A percentile compares a stretch with the other conserved stretches of the same genome.
These are phyloP conservation scores for Spodoptera picta DNA, from an alignment of 2,888 invertebrate genomes.

Conservation along the genomic window DNA sequence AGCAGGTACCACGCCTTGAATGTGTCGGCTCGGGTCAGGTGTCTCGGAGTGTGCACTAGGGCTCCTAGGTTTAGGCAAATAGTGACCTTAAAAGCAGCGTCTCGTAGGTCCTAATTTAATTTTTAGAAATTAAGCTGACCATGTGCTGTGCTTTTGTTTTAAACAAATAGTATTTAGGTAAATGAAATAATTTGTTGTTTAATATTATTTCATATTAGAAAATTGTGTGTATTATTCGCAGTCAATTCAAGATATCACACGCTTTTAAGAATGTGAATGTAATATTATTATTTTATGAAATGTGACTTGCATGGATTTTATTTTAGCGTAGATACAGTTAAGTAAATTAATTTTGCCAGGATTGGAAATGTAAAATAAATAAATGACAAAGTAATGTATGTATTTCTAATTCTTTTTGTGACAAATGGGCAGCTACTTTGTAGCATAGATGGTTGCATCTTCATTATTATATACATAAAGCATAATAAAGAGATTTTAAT, in stretches of 20 bases:
- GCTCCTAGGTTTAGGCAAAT: conserved; percentile 83
- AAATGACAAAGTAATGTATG: conserved; percentile 80
- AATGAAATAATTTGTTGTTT: conserved; percentile 84
- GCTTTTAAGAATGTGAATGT: conserved; percentile 79
- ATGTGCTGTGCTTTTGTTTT: conserved; percentile 89
- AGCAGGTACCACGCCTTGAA: conserved; percentile 47
- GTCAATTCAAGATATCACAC: conserved; percentile 79
- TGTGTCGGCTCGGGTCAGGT: conserved; percentile 59
- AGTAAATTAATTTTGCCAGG: conserved; percentile 79
- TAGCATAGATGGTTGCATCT: conserved; percentile 82
- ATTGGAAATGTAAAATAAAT: conserved; percentile 74
- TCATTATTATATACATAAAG: conserved; percentile 80
- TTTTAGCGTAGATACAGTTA: conserved; percentile 71
- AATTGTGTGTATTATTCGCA: conserved; percentile 84
- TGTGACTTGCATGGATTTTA: conserved; percentile 69
- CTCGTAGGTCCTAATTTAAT: conserved; percentile 83
- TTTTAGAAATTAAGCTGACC: conserved; percentile 86
- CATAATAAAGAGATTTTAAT: conserved; percentile 87
- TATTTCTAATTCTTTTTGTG: conserved; percentile 81
- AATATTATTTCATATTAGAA: conserved; percentile 77
- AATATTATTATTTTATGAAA: conserved; percentile 67
- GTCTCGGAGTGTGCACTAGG: conserved; percentile 76
- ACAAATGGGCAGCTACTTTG: conserved; percentile 84
- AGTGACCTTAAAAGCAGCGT: conserved; percentile 78
- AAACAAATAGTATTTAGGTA: conserved; percentile 84